phyloP scores from a whole-genome alignment of 2,888 invertebrate genomes.

The Lampropteryx suffumata region DNA sequence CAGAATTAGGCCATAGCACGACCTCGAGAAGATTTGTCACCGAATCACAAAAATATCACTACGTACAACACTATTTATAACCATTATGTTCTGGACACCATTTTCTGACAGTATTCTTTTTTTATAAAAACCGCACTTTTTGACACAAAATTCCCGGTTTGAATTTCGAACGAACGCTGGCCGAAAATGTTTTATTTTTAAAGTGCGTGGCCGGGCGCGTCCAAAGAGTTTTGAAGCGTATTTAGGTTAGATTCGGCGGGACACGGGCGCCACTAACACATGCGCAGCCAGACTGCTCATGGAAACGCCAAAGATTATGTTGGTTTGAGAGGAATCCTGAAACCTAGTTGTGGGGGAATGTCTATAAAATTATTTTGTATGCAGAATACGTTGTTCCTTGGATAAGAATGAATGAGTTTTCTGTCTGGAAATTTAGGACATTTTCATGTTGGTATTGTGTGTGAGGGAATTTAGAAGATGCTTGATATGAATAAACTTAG shows the following conservation, averaged over 20 bases:
- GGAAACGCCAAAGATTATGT: conserved; percentile 54
- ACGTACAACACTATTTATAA: conserved; percentile 59
- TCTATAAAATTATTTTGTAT: conserved; percentile 8
- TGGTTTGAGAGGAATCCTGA: conserved; percentile 16
- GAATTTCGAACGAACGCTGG: conserved; percentile 23
- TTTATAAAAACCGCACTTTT: conserved; percentile 29
- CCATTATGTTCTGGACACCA: conserved; percentile 46
- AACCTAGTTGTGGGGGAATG: background rate
- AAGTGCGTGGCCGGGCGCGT: conserved; percentile 65
- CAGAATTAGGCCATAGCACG: conserved; percentile 38
- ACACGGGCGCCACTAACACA: conserved; percentile 43
- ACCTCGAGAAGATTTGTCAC: conserved; percentile 59
- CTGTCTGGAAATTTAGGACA: conserved; percentile 11
- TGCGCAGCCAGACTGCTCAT: conserved; percentile 40
- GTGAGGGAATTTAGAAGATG: no score
- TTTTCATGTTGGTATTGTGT: background rate
- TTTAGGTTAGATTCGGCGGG: conserved; percentile 80
- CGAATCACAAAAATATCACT: conserved; percentile 56
- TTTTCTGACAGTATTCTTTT: conserved; percentile 20
- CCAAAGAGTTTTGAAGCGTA: conserved; percentile 73
- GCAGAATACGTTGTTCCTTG: conserved; percentile 7
- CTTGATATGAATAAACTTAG: no score
- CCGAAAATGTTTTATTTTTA: conserved; percentile 66
- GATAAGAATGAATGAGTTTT: conserved; percentile 8
- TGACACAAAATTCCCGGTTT: conserved; percentile 29